Conservation (phyloP, 2,113 vertebrate species). For the Orientallactaga bullata region DNA sequence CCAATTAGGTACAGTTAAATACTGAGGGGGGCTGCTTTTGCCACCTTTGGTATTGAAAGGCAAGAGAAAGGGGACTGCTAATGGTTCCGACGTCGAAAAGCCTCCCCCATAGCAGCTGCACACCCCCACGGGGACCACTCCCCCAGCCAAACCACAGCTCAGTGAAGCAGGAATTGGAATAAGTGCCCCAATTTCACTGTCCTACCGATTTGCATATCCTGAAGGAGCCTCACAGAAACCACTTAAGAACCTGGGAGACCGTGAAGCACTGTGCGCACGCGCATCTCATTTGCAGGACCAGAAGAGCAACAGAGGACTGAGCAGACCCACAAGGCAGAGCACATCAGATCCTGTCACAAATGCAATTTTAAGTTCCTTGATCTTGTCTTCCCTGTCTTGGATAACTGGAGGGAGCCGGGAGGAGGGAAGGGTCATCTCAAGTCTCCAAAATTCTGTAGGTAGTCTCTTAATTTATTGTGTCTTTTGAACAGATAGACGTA, state of each 20-base stretch:
- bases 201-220: neutral
- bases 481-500: neutral
- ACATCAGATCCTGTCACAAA: neutral
- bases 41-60: accelerated
- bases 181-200: neutral
- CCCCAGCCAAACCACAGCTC: neutral
- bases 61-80: neutral
- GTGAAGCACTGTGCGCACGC: neutral
- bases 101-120: neutral
- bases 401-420: too few relatives aligned
- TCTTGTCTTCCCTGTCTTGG: neutral
- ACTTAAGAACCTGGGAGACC: neutral
- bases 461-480: neutral
- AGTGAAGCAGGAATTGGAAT: neutral
- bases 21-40: neutral
- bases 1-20: neutral
- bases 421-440: neutral
- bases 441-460: neutral
- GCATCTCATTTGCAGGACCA: neutral
- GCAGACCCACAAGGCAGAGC: neutral
- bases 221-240: neutral
- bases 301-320: neutral
- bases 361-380: neutral
- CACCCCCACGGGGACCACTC: neutral
- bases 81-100: neutral